Evolutionary conservation across 1,140 invertebrate species (phyloP).

Genomic region (Bombus impatiens): DNA sequence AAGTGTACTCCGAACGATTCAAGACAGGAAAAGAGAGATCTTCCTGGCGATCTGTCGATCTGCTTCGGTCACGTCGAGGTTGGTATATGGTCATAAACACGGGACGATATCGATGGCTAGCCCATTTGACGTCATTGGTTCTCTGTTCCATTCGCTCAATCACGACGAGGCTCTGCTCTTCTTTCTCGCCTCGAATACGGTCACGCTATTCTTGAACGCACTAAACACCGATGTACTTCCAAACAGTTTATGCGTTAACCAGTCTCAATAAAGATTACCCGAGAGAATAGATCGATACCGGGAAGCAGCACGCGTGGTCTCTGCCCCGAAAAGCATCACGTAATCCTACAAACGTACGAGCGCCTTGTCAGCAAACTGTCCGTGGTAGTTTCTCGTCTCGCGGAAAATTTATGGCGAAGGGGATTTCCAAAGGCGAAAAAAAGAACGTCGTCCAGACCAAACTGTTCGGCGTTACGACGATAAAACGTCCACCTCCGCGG

Average conservation of each 20-base stretch:
- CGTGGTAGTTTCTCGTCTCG: neutral
- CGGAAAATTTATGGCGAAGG: neutral
- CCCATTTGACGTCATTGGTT: conserved; percentile 49
- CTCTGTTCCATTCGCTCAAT: conserved; percentile 4
- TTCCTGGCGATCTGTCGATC: neutral
- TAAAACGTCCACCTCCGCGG: neutral
- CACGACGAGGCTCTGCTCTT: neutral
- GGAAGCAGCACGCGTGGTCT: neutral
- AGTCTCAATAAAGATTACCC: conserved; percentile 42
- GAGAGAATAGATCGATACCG: neutral
- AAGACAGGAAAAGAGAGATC: neutral
- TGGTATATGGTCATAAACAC: neutral
- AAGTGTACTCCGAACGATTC: neutral
- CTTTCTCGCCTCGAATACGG: conserved; percentile 26
- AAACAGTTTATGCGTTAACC: conserved; percentile 40
- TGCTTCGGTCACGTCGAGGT: neutral
- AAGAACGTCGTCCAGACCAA: too few species aligned
- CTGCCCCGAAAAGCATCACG: neutral
- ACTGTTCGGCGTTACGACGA: neutral
- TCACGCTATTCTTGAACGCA: conserved; percentile 59
- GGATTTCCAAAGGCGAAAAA: neutral
- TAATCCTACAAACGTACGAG: neutral
- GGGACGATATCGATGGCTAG: neutral
- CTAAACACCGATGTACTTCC: conserved; percentile 45
- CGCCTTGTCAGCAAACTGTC: neutral